These are phyloP conservation scores for Takifugu bimaculatus DNA, from an alignment of 2,113 vertebrate species.

Conservation along the genomic window DNA sequence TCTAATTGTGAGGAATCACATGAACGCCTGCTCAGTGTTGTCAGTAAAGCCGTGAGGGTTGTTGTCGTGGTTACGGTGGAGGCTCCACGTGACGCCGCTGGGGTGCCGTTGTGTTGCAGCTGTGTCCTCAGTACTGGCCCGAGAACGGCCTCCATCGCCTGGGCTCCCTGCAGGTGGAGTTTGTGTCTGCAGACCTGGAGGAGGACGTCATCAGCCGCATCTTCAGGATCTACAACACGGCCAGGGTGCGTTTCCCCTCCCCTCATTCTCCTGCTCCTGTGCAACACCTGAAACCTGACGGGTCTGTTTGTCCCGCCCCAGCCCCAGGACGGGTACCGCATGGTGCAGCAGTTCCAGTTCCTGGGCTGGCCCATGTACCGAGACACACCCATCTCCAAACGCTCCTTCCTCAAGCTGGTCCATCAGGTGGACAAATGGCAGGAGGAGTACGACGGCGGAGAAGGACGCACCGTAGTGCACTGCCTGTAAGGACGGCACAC, in stretches of 20 bases:
- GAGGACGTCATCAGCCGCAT: constrained; percentile 98
- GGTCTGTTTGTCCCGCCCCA: constrained; percentile 38
- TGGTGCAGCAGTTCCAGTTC: constrained; percentile 99
- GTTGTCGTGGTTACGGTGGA: too few relatives aligned
- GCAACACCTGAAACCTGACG: background rate
- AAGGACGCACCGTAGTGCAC: constrained; percentile 93
- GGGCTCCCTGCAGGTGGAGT: constrained; percentile 95
- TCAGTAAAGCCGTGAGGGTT: too few relatives aligned
- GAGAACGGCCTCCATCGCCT: constrained; percentile 93
- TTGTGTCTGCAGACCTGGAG: constrained; percentile 94
- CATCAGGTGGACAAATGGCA: constrained; percentile 97
- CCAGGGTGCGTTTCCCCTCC: constrained; percentile 76
- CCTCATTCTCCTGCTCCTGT: too few relatives aligned
- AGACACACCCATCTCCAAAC: constrained; percentile 90
- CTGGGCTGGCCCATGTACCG: constrained; percentile 96
- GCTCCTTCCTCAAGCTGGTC: constrained; percentile 94
- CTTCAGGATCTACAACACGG: constrained; percentile 96
- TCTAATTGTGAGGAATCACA: too few relatives aligned
- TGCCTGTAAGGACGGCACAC: constrained; percentile 77
- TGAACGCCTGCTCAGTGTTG: too few relatives aligned
- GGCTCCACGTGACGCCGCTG: too few relatives aligned
- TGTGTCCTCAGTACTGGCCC: constrained; percentile 99
- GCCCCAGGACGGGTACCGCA: constrained; percentile 93
- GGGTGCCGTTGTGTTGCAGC: constrained; percentile 56
- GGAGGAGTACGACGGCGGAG: constrained; percentile 91